A percentile compares a stretch with the other conserved stretches of the same genome.
phyloP scores from a whole-genome alignment of 30 jellyfish, hydroid and myxozoan genomes.

The Nemopilema nomurai region DNA sequence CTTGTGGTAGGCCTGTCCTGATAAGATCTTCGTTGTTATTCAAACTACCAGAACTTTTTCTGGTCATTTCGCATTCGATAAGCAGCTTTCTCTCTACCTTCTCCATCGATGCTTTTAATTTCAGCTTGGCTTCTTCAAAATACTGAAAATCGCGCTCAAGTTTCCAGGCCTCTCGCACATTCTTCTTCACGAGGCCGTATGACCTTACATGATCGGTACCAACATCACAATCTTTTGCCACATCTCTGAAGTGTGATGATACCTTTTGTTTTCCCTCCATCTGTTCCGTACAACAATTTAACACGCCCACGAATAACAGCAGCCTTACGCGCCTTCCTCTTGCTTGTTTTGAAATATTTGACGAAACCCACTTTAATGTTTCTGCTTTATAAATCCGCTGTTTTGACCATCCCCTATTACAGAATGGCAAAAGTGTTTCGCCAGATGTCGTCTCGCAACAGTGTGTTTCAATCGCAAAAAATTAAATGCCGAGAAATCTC shows the following conservation, averaged over 20 bases:
- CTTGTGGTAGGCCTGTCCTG: constrained; percentile 34
- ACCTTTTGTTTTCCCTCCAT: constrained; percentile 30
- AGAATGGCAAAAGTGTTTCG: not conserved
- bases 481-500: too few relatives aligned
- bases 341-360: not conserved
- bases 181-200: constrained; percentile 22
- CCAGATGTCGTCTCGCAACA: not conserved
- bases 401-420: not conserved
- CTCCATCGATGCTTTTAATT: constrained; percentile 1
- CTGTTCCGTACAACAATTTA: not conserved
- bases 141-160: constrained; percentile 29
- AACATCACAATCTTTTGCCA: constrained; percentile 3
- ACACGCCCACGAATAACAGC: not conserved
- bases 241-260: not conserved
- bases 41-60: constrained; percentile 35
- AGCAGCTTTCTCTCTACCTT: constrained; percentile 26
- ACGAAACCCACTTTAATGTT: not conserved
- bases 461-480: not conserved
- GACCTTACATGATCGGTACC: constrained; percentile 3
- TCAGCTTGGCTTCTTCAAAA: constrained; percentile 20
- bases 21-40: not conserved
- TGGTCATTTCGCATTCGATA: constrained; percentile 21
- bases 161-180: constrained; percentile 44
- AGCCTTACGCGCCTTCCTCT: not conserved
- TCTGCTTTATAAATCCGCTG: not conserved